These are phyloP conservation scores for Ramphastos sulfuratus DNA, from an alignment of 2,113 vertebrate species.

Conservation along the genomic window DNA sequence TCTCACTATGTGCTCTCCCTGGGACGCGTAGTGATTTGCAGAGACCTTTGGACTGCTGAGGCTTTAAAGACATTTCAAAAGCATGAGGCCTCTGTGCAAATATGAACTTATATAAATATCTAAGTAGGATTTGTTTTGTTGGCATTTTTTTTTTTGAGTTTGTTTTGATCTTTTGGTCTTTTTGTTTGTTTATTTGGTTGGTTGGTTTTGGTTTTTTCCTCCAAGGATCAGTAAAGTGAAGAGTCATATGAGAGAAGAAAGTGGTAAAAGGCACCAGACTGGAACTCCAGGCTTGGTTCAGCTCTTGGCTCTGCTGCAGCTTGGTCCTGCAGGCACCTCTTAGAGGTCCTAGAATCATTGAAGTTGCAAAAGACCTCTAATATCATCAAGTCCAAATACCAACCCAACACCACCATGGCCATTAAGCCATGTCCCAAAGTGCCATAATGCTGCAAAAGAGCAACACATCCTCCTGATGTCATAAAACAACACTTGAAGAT, in stretches of 20 bases:
- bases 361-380: too few species aligned
- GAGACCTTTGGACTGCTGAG: background rate
- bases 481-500: too few species aligned
- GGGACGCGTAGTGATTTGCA: background rate
- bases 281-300: constrained; percentile 19
- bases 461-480: too few species aligned
- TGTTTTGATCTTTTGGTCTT: background rate
- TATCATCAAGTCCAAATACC: too few species aligned
- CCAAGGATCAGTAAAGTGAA: constrained; percentile 22
- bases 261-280: constrained; percentile 46
- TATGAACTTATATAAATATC: background rate
- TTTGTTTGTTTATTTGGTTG: background rate
- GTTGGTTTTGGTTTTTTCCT: background rate
- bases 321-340: background rate
- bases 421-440: too few species aligned
- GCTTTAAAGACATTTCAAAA: background rate
- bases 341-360: background rate
- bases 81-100: background rate
- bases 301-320: background rate
- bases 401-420: too few species aligned
- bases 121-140: too few species aligned
- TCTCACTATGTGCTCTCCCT: background rate
- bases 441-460: too few species aligned
- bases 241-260: constrained; percentile 46
- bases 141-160: too few species aligned